Conservation (phyloP, 1,140 invertebrate species). For the Pollicipes pollicipes region DNA sequence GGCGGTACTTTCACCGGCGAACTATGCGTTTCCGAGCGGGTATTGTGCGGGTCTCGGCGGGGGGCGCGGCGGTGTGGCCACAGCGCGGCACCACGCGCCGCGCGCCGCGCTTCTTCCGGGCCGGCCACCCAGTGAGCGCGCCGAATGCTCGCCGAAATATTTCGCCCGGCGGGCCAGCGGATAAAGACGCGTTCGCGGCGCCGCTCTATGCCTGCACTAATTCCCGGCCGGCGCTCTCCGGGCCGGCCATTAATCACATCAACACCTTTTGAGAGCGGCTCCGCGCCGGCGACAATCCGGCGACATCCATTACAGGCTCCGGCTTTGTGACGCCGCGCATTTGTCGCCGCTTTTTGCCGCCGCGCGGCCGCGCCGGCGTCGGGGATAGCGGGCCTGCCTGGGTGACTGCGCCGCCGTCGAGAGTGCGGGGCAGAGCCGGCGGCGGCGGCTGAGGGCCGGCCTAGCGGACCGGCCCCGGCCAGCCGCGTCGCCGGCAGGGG, state of each 20-base stretch:
- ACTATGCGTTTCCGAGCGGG: background rate
- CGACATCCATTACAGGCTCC: background rate
- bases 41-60: background rate
- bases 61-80: background rate
- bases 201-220: background rate
- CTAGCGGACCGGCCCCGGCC: no score
- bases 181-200: background rate
- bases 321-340: background rate
- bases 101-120: no score
- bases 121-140: background rate
- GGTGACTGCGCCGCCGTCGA: no score
- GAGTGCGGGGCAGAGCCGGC: background rate
- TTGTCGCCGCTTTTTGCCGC: background rate
- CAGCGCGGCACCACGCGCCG: no score
- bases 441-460: background rate
- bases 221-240: background rate
- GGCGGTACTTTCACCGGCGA: background rate
- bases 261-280: background rate
- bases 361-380: no score
- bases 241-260: background rate
- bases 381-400: no score
- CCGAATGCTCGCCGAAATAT: background rate
- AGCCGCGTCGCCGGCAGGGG: no score
- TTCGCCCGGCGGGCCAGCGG: background rate
- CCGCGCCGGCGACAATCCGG: background rate